Conservation (phyloP, 2,797 vertebrate species). For the Gallinago nigripennis region DNA sequence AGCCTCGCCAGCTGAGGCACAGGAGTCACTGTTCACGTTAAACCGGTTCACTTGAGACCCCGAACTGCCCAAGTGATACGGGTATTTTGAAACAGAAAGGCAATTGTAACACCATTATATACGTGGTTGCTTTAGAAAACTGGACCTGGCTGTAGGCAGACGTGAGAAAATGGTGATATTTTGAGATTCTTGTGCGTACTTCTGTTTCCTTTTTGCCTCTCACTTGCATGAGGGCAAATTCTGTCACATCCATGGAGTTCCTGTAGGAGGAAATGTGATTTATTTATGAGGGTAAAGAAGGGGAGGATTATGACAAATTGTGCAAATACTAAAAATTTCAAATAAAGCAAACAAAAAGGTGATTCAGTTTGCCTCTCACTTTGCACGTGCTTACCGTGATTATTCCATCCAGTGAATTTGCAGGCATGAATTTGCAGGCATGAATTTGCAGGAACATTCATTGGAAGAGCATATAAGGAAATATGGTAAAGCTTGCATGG, state of each 20-base stretch:
- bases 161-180: not conserved
- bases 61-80: accelerated
- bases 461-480: not conserved
- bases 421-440: not conserved
- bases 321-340: not conserved
- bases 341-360: not conserved
- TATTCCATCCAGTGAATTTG: not conserved
- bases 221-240: not conserved
- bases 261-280: not conserved
- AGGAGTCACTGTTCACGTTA: accelerated
- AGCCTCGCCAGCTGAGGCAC: accelerated
- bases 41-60: not conserved
- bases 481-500: not conserved
- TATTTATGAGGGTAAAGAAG: not conserved
- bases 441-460: not conserved
- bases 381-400: not conserved
- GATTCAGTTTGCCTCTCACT: not conserved
- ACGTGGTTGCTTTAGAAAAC: not conserved
- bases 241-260: not conserved
- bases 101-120: no score
- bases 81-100: not conserved
- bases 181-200: not conserved
- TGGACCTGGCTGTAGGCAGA: not conserved
- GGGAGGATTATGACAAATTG: not conserved
- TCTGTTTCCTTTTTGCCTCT: not conserved